Conservation (phyloP, 2,888 invertebrate species). For the Autographa gamma region DNA sequence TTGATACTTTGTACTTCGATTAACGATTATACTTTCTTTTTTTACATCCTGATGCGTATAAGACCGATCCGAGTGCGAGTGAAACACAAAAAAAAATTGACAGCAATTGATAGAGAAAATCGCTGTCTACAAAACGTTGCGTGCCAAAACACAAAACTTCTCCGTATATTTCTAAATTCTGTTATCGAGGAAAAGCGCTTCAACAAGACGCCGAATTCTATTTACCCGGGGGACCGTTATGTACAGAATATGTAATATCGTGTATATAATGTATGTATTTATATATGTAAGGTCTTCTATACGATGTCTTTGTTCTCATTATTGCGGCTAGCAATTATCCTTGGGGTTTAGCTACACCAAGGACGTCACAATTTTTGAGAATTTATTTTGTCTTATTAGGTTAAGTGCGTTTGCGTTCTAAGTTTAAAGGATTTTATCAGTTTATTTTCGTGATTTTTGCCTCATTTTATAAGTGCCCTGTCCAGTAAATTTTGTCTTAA, state of each 20-base stretch:
- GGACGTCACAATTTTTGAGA: not conserved
- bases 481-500: no score
- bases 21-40: no score
- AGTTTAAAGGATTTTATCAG: not conserved
- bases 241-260: conserved; percentile 74
- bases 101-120: not conserved
- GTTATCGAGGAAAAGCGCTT: conserved; percentile 64
- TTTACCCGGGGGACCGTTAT: conserved; percentile 69
- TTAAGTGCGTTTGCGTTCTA: not conserved
- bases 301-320: not conserved
- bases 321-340: not conserved
- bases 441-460: not conserved
- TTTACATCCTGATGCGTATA: no score
- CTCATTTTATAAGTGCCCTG: no score
- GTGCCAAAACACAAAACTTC: conserved; percentile 16
- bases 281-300: conserved; percentile 8
- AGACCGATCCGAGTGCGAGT: no score
- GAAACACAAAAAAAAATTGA: not conserved
- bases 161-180: conserved; percentile 58
- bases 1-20: no score
- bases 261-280: conserved; percentile 34
- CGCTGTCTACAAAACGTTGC: conserved; percentile 10
- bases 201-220: conserved; percentile 68
- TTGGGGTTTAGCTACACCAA: not conserved
- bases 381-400: not conserved